phyloP scores from a whole-genome alignment of 2,797 vertebrate genomes.

The Artibeus lituratus region DNA sequence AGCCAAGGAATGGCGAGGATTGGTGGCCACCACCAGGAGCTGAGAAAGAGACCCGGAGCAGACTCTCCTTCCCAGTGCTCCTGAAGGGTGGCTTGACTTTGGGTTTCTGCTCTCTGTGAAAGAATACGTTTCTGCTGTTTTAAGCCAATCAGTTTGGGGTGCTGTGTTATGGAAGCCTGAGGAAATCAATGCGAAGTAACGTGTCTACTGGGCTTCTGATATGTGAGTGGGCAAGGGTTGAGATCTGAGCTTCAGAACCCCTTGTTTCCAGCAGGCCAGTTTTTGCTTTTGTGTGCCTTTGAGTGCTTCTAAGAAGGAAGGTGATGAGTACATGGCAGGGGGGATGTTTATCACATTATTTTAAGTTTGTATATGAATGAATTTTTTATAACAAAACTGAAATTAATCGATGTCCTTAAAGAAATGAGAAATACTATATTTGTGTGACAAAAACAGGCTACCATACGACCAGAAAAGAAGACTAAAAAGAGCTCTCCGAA shows the following conservation, averaged over 20 bases:
- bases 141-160: neutral
- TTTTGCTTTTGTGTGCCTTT: neutral
- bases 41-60: neutral
- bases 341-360: neutral
- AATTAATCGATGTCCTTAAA: neutral
- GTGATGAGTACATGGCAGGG: neutral
- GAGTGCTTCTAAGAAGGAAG: neutral
- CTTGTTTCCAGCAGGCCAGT: neutral
- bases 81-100: neutral
- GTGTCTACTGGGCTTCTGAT: neutral
- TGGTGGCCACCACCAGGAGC: neutral
- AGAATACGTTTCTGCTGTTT: neutral
- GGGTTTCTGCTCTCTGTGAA: neutral
- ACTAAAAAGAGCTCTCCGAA: neutral
- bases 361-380: neutral
- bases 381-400: neutral
- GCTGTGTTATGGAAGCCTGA: neutral
- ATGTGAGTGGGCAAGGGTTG: neutral
- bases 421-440: neutral
- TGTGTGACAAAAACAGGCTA: neutral
- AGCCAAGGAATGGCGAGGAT: neutral
- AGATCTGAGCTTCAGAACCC: neutral
- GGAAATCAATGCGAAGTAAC: neutral
- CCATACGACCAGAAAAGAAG: neutral
- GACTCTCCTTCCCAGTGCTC: neutral